These are phyloP conservation scores for Anaspis maculata DNA, from an alignment of 2,888 invertebrate species.

Conservation along the genomic window DNA sequence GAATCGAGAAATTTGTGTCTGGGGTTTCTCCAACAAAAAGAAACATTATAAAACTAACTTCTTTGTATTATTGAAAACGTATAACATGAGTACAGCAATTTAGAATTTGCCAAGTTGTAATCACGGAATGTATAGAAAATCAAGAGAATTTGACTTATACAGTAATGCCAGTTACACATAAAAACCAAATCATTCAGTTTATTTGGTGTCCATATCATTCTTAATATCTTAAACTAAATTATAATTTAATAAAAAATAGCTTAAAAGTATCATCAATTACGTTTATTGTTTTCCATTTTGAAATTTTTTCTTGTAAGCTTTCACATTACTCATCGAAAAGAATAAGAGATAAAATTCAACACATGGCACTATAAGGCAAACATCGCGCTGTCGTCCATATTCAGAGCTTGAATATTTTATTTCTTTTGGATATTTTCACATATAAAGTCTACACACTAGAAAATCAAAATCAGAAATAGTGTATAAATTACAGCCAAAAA, in stretches of 20 bases:
- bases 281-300: constrained; percentile 10
- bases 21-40: too few species aligned
- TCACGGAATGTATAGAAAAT: constrained; percentile 17
- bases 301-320: constrained; percentile 4
- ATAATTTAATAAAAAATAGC: constrained; percentile 17
- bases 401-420: constrained; percentile 9
- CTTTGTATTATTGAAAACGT: constrained; percentile 17
- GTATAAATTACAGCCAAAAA: constrained; percentile 9
- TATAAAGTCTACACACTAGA: constrained; percentile 6
- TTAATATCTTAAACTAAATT: constrained; percentile 16
- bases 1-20: too few species aligned
- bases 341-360: constrained; percentile 9
- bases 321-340: not conserved
- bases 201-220: constrained; percentile 19
- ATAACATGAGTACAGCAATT: constrained; percentile 20
- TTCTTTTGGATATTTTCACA: too few species aligned
- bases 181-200: constrained; percentile 13
- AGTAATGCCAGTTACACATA: constrained; percentile 6
- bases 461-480: constrained; percentile 6
- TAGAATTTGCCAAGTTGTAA: constrained; percentile 14
- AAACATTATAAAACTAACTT: constrained; percentile 9
- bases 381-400: constrained; percentile 16
- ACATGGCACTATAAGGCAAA: constrained; percentile 21
- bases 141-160: constrained; percentile 2
- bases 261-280: constrained; percentile 11